phyloP scores from a whole-genome alignment of 2,113 vertebrate species.

The Arothron firmamentum region DNA sequence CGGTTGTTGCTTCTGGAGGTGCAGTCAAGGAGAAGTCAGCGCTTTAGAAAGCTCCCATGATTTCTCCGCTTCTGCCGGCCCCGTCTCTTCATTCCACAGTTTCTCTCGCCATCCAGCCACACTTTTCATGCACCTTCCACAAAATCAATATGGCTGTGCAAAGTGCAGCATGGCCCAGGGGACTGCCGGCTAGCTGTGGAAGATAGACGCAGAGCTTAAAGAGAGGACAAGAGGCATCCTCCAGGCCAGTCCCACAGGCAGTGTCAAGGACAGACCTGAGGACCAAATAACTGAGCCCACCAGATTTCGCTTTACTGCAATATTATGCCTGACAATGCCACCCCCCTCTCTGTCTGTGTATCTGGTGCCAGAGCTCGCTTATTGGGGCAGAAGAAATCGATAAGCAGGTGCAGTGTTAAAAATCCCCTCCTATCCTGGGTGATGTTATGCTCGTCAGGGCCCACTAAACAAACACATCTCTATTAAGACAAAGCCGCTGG shows the following conservation, averaged over 20 bases:
- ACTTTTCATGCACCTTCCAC: conserved; percentile 61
- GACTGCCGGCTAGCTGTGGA: conserved; percentile 50
- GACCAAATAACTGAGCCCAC: conserved; percentile 52
- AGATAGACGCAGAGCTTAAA: conserved; percentile 41
- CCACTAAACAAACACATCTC: conserved; percentile 32
- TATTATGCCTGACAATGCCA: neutral
- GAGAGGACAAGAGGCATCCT: conserved; percentile 61
- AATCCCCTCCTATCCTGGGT: conserved; percentile 71
- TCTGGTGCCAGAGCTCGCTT: conserved; percentile 38
- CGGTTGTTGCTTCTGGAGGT: conserved; percentile 59
- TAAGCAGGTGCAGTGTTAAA: conserved; percentile 80
- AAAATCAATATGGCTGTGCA: conserved; percentile 78
- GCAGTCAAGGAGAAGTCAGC: conserved; percentile 75
- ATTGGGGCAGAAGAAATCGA: conserved; percentile 68
- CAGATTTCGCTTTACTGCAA: conserved; percentile 39
- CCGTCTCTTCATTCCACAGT: conserved; percentile 6
- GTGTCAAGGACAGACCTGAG: conserved; percentile 76
- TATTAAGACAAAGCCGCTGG: conserved; percentile 24
- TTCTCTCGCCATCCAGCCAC: conserved; percentile 46
- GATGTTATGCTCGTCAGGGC: conserved; percentile 65
- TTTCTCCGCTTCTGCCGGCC: conserved; percentile 37
- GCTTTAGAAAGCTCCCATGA: conserved; percentile 60
- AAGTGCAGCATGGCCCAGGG: conserved; percentile 73
- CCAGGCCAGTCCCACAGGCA: conserved; percentile 65
- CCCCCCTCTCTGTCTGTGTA: conserved; percentile 24